Evolutionary conservation across 2,797 vertebrate species (phyloP), one percentile per base, ranked within the genome.

Genomic region (Cryptoprocta ferox): DNA sequence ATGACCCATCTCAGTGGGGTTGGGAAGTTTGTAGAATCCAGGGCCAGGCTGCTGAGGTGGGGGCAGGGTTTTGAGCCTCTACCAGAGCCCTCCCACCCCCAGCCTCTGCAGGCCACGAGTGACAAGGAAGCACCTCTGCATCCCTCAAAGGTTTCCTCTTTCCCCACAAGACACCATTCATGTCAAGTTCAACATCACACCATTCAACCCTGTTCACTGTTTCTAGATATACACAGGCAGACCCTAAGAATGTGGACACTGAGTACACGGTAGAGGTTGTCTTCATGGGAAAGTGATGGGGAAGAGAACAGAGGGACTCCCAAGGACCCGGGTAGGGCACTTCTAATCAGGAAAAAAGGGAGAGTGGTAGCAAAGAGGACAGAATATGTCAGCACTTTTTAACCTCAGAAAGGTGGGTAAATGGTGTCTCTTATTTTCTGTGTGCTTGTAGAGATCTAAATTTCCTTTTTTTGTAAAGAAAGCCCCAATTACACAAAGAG

Each of bases 381-480:
- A 61, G 81, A 73, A 28, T 1, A 42, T 3, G 32, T 45, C 24
- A 12, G 71, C 73, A 61, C 8, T 3, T 42, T 75, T 75, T 59
- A 45, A 45, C 32, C 59, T 70, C 53, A 59, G n/a, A 70, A 90
- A 56, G 48, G 37, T 45, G 42, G 56, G 42, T 11, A 61, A 59
- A 45, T 2, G 9, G 13, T 8, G 4, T 79, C 90, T 78, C 87
- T 45, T 53, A 61, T 30, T 28, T 63, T 26, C 83, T 35, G 12
- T 56, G 7, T 59, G 15, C 21, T 68, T 59, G 32, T 59, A 75
- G 35, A 80, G 39, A 53, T 70, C 45, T 71, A 19, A 65, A 18
- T 79, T 94, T 88, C 59, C 35, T 50, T 30, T 35, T 71, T 70
- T 90, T 82, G 93, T 56, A 48, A 88, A 73, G 92, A 79, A 78